Evolutionary conservation across 2,797 vertebrate genomes (phyloP).

Genomic region (Sebastes oblongus): DNA sequence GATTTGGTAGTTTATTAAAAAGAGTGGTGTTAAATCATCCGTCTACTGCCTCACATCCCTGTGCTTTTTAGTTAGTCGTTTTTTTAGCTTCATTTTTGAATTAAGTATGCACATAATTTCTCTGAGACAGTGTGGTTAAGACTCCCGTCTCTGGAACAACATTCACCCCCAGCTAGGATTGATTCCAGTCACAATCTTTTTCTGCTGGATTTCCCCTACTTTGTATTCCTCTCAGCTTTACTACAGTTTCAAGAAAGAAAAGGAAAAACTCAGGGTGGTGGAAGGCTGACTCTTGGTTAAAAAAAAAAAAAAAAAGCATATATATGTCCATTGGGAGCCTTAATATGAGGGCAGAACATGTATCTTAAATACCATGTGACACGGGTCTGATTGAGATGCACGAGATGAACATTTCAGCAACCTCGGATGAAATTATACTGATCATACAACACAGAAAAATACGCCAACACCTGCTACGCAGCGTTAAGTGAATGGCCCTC

Average conservation of each 20-base stretch:
- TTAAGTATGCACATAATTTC: slow-evolving; percentile 68
- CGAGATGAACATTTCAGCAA: slow-evolving; percentile 27
- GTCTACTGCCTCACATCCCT: not conserved
- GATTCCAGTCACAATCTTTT: slow-evolving; percentile 63
- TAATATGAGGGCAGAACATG: not conserved
- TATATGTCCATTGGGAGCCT: not conserved
- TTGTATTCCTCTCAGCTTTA: slow-evolving; percentile 70
- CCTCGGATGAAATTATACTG: slow-evolving; percentile 14
- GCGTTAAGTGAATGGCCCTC: slow-evolving; percentile 34
- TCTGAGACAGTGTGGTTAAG: slow-evolving; percentile 54
- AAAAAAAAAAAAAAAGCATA: slow-evolving; percentile 14
- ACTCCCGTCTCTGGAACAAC: slow-evolving; percentile 50
- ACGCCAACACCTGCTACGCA: slow-evolving; percentile 33
- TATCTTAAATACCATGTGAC: not conserved
- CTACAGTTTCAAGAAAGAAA: slow-evolving; percentile 62
- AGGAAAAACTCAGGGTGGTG: slow-evolving; percentile 46
- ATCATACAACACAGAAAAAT: slow-evolving; percentile 36
- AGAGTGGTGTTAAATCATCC: slow-evolving; percentile 27
- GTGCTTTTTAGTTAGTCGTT: slow-evolving; percentile 21
- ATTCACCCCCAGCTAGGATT: slow-evolving; percentile 68
- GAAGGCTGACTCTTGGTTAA: slow-evolving; percentile 6
- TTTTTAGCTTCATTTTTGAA: slow-evolving; percentile 38
- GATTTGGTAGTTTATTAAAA: not conserved
- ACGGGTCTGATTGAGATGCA: not conserved
- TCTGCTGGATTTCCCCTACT: slow-evolving; percentile 64